Conservation (phyloP, 2,113 vertebrate genomes). For the Tenebrosternarchus preto region DNA sequence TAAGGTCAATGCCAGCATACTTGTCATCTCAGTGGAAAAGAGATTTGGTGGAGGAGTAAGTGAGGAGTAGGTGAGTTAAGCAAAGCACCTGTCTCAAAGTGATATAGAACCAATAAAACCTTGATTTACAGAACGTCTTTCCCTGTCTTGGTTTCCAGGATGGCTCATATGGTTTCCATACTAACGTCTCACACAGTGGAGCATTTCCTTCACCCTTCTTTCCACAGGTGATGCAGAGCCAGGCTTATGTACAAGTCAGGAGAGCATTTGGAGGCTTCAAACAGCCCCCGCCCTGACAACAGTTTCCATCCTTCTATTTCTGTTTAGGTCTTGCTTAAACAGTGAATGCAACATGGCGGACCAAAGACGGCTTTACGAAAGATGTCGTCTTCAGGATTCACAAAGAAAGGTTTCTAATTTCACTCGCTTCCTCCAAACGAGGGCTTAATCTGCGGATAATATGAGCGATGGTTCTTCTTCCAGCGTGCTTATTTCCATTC, state of each 20-base stretch:
- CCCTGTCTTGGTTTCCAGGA: background rate
- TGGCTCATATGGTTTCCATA: constrained; percentile 29
- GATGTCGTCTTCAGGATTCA: constrained; percentile 2
- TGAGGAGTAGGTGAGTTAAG: background rate
- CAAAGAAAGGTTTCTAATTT: constrained; percentile 39
- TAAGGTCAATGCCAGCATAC: background rate
- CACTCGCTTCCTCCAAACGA: background rate
- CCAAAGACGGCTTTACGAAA: constrained; percentile 12
- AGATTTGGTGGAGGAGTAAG: background rate
- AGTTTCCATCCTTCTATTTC: constrained; percentile 28
- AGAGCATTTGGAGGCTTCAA: constrained; percentile 1
- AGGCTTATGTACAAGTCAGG: constrained; percentile 19
- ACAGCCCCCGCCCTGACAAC: background rate
- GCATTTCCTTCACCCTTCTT: constrained; percentile 24
- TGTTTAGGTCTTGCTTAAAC: constrained; percentile 19
- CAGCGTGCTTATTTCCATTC: constrained; percentile 47
- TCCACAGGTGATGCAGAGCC: constrained; percentile 24
- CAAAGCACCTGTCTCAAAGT: constrained; percentile 29
- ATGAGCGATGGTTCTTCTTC: constrained; percentile 35
- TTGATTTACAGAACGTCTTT: background rate
- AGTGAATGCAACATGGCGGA: background rate
- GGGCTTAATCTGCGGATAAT: constrained; percentile 37
- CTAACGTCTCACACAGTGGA: background rate
- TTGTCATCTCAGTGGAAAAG: background rate
- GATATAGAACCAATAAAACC: constrained; percentile 24